These are phyloP conservation scores for Haliclona indistincta DNA, from an alignment of 37 sponge, comb jelly and placozoan species.

Conservation along the genomic window DNA sequence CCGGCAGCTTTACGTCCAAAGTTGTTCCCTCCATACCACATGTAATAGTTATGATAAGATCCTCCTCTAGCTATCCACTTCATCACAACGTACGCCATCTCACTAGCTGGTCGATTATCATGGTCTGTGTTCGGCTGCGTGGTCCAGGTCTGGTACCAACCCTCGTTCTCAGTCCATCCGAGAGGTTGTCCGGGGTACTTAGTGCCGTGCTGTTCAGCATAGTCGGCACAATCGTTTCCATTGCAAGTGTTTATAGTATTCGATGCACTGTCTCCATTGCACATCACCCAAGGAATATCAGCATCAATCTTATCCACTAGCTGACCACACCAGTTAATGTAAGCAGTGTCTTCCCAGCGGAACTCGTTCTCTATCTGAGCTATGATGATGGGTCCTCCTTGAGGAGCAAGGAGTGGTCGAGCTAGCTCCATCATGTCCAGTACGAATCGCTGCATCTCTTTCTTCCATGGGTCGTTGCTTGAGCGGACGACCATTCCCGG, in stretches of 20 bases:
- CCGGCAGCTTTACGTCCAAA: slow-evolving; percentile 30
- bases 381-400: slow-evolving; percentile 62
- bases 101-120: slow-evolving; percentile 25
- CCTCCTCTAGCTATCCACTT: slow-evolving; percentile 65
- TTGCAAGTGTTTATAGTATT: slow-evolving; percentile 62
- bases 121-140: neutral
- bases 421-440: slow-evolving; percentile 11
- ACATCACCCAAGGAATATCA: slow-evolving; percentile 64
- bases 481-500: slow-evolving; percentile 30
- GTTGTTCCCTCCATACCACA: slow-evolving; percentile 68
- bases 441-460: slow-evolving; percentile 46
- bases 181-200: slow-evolving; percentile 56
- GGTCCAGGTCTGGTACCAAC: slow-evolving; percentile 54
- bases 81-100: slow-evolving; percentile 46
- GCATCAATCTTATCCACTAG: slow-evolving; percentile 12
- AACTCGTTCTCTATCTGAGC: slow-evolving; percentile 70
- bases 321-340: slow-evolving; percentile 57
- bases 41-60: slow-evolving; percentile 64
- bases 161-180: slow-evolving; percentile 61
- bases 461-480: slow-evolving; percentile 37
- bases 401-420: slow-evolving; percentile 19
- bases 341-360: slow-evolving; percentile 17
- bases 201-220: slow-evolving; percentile 27
- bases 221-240: slow-evolving; percentile 38
- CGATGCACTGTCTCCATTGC: slow-evolving; percentile 55